A percentile compares a stretch with the other conserved stretches of the same genome.
Conservation (phyloP, 2,113 vertebrate genomes). For the Calidris pygmaea region DNA sequence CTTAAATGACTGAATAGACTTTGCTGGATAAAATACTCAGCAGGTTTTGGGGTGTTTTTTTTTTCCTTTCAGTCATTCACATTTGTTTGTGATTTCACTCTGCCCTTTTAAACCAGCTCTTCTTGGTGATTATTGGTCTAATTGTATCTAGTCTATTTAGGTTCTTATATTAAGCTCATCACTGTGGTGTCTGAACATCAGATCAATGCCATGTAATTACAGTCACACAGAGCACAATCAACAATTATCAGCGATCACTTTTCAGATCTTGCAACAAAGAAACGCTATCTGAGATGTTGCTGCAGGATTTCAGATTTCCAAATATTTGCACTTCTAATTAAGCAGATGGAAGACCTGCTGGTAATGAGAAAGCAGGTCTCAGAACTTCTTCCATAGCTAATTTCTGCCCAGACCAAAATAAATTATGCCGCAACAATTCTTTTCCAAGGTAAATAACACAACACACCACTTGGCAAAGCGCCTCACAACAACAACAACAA, state of each 20-base stretch:
- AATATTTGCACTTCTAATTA: slow-evolving; percentile 80
- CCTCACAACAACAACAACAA: slow-evolving; percentile 31
- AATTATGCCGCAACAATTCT: slow-evolving; percentile 70
- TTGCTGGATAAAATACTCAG: not conserved
- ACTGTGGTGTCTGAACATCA: slow-evolving; percentile 56
- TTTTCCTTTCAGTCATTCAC: not conserved
- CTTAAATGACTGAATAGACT: not conserved
- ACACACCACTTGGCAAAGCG: slow-evolving; percentile 53
- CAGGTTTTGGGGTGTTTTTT: not conserved
- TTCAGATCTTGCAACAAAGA: slow-evolving; percentile 71
- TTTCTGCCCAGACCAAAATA: slow-evolving; percentile 59
- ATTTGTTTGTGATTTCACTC: slow-evolving; percentile 20
- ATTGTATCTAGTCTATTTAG: slow-evolving; percentile 64
- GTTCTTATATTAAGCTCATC: slow-evolving; percentile 45
- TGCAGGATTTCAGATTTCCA: slow-evolving; percentile 64
- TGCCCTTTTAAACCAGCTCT: slow-evolving; percentile 50
- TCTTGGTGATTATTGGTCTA: slow-evolving; percentile 59
- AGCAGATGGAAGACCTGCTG: slow-evolving; percentile 76
- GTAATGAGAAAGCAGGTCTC: slow-evolving; percentile 66
- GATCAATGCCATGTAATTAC: slow-evolving; percentile 72
- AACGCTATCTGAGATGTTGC: slow-evolving; percentile 54
- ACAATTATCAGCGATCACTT: slow-evolving; percentile 69
- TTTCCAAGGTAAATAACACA: slow-evolving; percentile 69
- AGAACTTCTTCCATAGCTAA: slow-evolving; percentile 73
- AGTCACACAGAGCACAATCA: slow-evolving; percentile 68